phyloP scores from a whole-genome alignment of 2,888 invertebrate species.

The Corbicula japonica region DNA sequence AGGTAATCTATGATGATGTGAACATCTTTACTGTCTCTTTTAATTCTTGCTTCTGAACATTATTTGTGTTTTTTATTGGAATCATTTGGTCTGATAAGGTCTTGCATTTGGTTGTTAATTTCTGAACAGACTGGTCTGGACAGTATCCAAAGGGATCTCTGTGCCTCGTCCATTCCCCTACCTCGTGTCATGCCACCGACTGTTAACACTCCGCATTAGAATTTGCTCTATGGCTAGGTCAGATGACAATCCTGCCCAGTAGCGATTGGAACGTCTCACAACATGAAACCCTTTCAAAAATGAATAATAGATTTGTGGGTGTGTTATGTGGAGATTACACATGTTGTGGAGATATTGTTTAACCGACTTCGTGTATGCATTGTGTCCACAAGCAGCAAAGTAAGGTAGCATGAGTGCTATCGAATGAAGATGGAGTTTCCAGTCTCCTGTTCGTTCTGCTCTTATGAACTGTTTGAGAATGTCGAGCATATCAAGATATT shows the following conservation, averaged over 20 bases:
- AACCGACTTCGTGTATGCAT: constrained; percentile 43
- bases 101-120: constrained; percentile 49
- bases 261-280: constrained; percentile 29
- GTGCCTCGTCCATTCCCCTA: constrained; percentile 37
- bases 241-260: constrained; percentile 38
- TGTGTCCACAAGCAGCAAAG: constrained; percentile 55
- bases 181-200: constrained; percentile 50
- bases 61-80: constrained; percentile 58
- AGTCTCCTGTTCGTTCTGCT: constrained; percentile 38
- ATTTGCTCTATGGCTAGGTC: constrained; percentile 64
- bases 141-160: constrained; percentile 38
- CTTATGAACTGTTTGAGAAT: constrained; percentile 41
- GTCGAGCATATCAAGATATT: constrained; percentile 46
- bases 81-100: constrained; percentile 31
- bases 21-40: constrained; percentile 43
- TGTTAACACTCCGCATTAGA: constrained; percentile 63
- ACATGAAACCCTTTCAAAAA: constrained; percentile 36
- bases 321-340: not conserved
- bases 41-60: constrained; percentile 19
- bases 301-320: constrained; percentile 1
- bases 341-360: constrained; percentile 9
- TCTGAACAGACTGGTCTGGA: constrained; percentile 56
- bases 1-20: constrained; percentile 2
- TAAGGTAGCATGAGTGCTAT: constrained; percentile 35
- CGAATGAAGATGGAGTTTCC: not conserved